Conservation (phyloP, 2,113 vertebrate species). For the Ramphastos sulfuratus region DNA sequence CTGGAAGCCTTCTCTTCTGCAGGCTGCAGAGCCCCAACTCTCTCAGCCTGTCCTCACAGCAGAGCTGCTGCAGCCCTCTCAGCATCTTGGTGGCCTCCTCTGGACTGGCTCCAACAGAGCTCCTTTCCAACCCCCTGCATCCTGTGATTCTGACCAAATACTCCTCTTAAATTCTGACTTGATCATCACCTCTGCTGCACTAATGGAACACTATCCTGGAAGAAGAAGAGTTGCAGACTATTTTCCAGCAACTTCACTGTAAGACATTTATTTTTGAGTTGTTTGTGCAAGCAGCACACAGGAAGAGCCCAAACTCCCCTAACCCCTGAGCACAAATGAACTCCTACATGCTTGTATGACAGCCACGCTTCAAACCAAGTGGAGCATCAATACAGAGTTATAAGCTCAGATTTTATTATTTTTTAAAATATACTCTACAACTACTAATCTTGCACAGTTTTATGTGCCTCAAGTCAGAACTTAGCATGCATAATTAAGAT, state of each 20-base stretch:
- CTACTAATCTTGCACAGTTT: conserved; percentile 74
- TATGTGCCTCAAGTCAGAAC: conserved; percentile 74
- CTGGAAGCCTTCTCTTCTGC: no score
- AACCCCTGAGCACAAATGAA: background rate
- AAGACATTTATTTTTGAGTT: background rate
- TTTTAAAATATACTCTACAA: conserved; percentile 9
- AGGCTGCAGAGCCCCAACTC: no score
- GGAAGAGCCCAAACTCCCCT: background rate
- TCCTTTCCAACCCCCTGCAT: no score
- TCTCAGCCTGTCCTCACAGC: no score
- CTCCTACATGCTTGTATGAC: background rate
- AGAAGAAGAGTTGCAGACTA: background rate
- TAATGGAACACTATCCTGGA: background rate
- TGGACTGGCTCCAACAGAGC: no score
- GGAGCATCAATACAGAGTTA: conserved; percentile 63
- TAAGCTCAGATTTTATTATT: conserved; percentile 63
- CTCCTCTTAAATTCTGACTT: background rate
- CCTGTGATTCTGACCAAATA: background rate
- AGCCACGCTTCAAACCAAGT: background rate
- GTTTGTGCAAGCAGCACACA: background rate
- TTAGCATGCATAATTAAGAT: conserved; percentile 83
- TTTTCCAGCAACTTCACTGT: background rate
- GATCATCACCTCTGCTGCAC: background rate
- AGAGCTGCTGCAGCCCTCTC: no score
- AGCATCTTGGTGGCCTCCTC: no score